phyloP scores from a whole-genome alignment of 2,888 invertebrate species.

The Geotrupes spiniger region DNA sequence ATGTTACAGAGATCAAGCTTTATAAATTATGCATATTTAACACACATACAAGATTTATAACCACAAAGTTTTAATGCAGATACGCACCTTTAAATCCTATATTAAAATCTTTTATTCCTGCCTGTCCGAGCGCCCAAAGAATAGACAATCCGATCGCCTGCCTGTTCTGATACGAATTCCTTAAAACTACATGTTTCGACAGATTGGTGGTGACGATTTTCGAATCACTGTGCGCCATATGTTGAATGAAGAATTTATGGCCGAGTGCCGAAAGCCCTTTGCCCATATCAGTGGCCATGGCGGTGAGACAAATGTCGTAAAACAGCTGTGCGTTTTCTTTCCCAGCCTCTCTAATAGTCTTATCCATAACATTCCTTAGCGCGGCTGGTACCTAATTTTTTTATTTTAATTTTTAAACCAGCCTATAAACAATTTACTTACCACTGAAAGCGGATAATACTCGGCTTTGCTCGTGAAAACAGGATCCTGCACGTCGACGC shows the following conservation, averaged over 20 bases:
- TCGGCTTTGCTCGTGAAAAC: constrained; percentile 57
- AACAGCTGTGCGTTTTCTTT: constrained; percentile 64
- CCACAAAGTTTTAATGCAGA: no score
- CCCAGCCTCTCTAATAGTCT: constrained; percentile 59
- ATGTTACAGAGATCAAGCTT: no score
- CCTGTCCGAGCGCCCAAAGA: constrained; percentile 75
- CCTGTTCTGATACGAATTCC: constrained; percentile 75
- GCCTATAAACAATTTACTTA: constrained; percentile 26
- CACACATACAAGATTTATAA: no score
- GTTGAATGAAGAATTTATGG: constrained; percentile 68
- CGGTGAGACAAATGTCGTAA: constrained; percentile 67
- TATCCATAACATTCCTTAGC: constrained; percentile 49
- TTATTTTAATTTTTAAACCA: constrained; percentile 26
- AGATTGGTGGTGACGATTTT: constrained; percentile 61
- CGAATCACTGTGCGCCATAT: constrained; percentile 65
- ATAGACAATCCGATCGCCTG: constrained; percentile 70
- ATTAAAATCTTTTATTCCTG: constrained; percentile 61
- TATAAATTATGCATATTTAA: no score
- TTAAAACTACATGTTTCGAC: constrained; percentile 61
- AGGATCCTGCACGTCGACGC: constrained; percentile 63
- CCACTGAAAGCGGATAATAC: constrained; percentile 57
- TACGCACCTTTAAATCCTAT: constrained; percentile 67
- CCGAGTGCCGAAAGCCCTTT: constrained; percentile 66
- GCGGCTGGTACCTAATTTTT: constrained; percentile 42
- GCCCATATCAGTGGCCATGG: constrained; percentile 70